phyloP scores from a whole-genome alignment of 2,797 vertebrate genomes.

The Lepidocolaptes lacrymiger region DNA sequence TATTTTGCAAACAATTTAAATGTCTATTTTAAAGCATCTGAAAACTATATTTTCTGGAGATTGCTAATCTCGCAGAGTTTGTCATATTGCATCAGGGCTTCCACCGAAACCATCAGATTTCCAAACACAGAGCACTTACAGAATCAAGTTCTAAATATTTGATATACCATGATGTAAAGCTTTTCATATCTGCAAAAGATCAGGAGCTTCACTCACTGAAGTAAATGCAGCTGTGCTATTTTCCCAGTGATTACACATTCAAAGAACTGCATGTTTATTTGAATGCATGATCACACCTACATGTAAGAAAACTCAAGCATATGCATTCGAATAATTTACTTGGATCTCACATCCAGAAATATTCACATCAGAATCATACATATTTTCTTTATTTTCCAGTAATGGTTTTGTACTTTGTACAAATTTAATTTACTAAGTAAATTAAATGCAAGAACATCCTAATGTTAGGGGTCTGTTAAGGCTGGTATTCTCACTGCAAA shows the following conservation, averaged over 20 bases:
- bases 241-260: conserved; percentile 30
- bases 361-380: background rate
- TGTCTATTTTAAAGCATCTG: background rate
- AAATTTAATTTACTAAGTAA: background rate
- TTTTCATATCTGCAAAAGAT: conserved; percentile 8
- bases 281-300: conserved; percentile 35
- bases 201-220: conserved; percentile 17
- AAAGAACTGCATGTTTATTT: conserved; percentile 10
- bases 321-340: conserved; percentile 10
- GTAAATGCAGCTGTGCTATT: conserved; percentile 54
- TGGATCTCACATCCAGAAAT: background rate
- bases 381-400: background rate
- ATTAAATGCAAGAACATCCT: background rate
- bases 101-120: background rate
- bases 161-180: background rate
- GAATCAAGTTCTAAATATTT: conserved; percentile 34
- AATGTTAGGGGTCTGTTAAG: background rate
- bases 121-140: conserved; percentile 59
- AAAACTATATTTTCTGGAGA: conserved; percentile 26
- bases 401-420: background rate
- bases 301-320: background rate
- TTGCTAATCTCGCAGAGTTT: background rate
- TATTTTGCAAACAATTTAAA: conserved; percentile 32
- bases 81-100: background rate
- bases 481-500: background rate